These are phyloP conservation scores for Siniperca knerii DNA, from an alignment of 2,113 vertebrate species.

Conservation along the genomic window DNA sequence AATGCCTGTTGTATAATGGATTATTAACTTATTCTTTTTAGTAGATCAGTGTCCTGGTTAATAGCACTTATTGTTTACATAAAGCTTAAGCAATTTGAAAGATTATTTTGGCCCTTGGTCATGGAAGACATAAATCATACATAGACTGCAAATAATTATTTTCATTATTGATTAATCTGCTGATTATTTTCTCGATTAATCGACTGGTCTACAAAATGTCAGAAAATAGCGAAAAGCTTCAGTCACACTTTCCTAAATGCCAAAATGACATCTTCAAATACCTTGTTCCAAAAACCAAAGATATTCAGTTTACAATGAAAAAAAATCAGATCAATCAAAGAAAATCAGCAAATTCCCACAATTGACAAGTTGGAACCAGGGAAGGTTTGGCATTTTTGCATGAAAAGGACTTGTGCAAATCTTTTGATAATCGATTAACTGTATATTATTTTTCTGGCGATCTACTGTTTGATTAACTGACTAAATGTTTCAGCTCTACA, in stretches of 20 bases:
- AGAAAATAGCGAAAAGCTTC: not conserved
- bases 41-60: conserved; percentile 1
- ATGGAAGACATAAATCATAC: not conserved
- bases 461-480: not conserved
- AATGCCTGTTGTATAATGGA: not conserved
- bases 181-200: not conserved
- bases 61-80: not conserved
- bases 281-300: no score
- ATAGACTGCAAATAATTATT: not conserved
- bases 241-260: not conserved
- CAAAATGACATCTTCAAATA: no score
- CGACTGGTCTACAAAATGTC: no score
- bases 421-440: not conserved
- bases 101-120: not conserved
- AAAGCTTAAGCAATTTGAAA: not conserved
- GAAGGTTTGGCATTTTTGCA: not conserved
- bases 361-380: no score
- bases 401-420: not conserved
- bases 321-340: no score
- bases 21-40: not conserved
- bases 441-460: not conserved
- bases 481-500: no score
- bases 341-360: no score
- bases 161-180: not conserved
- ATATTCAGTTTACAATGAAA: no score